These are phyloP conservation scores for Sycophila texana DNA, from an alignment of 2,888 invertebrate genomes.

Conservation along the genomic window DNA sequence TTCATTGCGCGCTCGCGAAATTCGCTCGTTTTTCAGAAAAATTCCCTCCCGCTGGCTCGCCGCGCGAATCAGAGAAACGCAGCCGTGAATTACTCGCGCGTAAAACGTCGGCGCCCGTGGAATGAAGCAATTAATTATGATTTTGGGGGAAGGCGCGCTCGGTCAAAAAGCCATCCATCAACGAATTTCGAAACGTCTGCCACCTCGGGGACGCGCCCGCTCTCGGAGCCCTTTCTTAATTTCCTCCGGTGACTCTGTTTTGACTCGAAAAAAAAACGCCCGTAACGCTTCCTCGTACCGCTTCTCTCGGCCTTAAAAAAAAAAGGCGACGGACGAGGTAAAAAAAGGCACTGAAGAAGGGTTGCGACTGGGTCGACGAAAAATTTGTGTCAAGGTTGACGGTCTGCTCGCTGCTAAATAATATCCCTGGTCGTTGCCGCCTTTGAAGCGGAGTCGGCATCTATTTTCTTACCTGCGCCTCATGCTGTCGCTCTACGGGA, in stretches of 20 bases:
- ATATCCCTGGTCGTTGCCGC: background rate
- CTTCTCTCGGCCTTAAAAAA: background rate
- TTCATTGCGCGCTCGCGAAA: too few species aligned
- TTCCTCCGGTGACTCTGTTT: constrained; percentile 30
- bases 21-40: too few species aligned
- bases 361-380: background rate
- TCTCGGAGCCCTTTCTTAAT: background rate
- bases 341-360: background rate
- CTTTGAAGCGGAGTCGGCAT: background rate
- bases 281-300: background rate
- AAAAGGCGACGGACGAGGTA: background rate
- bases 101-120: too few species aligned
- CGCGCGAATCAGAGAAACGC: too few species aligned
- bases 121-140: constrained; percentile 25
- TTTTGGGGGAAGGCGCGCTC: background rate
- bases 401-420: background rate
- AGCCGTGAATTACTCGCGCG: too few species aligned
- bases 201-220: background rate
- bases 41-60: too few species aligned
- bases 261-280: constrained; percentile 34
- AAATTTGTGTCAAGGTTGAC: constrained; percentile 46
- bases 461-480: background rate
- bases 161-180: background rate
- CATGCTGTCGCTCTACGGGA: background rate
- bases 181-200: background rate